These are phyloP conservation scores for Phrynosoma platyrhinos DNA, from an alignment of 2,113 vertebrate species.

Conservation along the genomic window DNA sequence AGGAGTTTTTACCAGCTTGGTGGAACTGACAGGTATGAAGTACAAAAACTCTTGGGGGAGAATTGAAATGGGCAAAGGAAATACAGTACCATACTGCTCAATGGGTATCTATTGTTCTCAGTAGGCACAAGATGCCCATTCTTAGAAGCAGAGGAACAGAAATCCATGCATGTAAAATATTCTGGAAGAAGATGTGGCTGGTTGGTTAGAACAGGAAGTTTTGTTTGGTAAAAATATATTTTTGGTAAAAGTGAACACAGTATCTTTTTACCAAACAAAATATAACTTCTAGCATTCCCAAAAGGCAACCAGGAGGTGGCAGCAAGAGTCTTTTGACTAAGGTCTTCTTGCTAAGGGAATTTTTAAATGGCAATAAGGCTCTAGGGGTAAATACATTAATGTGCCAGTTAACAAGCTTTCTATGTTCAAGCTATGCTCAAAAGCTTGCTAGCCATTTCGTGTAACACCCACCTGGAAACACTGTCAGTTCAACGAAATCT, in stretches of 20 bases:
- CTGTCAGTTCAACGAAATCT: not conserved
- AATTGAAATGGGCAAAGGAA: not conserved
- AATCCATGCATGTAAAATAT: not conserved
- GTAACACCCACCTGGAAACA: not conserved
- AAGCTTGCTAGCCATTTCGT: not conserved
- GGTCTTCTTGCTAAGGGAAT: not conserved
- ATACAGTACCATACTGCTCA: no score
- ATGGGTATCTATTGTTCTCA: not conserved
- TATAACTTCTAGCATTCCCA: not conserved
- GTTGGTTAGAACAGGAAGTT: not conserved
- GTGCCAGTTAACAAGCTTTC: not conserved
- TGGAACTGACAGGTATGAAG: not conserved
- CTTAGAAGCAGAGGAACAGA: not conserved
- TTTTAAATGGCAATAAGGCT: not conserved
- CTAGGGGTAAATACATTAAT: not conserved
- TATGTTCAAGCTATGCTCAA: no score
- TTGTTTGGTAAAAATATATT: not conserved
- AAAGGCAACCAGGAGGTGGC: slow-evolving; percentile 58
- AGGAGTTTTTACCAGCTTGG: no score
- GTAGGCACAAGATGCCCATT: not conserved
- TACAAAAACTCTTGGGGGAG: not conserved
- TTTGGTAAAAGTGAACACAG: not conserved
- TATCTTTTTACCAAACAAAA: not conserved
- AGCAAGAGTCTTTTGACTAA: slow-evolving; percentile 52
- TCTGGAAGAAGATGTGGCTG: not conserved